These are phyloP conservation scores for Emmelina monodactyla DNA, from an alignment of 2,888 invertebrate genomes.

Conservation along the genomic window DNA sequence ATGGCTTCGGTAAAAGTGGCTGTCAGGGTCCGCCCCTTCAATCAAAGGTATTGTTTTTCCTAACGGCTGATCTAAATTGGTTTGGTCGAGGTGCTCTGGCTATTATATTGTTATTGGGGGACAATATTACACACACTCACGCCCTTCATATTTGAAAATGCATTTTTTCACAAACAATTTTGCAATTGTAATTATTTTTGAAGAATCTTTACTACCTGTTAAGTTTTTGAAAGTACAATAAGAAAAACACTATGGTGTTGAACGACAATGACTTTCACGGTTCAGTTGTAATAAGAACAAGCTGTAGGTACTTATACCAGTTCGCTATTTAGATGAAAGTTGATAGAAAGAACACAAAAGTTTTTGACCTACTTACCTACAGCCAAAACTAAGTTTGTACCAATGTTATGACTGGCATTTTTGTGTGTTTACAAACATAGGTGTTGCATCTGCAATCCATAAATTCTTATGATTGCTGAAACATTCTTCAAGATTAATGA, in stretches of 20 bases:
- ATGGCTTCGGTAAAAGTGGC: constrained; percentile 95
- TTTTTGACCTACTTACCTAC: constrained; percentile 28
- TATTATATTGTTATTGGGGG: no score
- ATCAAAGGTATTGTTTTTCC: constrained; percentile 75
- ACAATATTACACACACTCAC: no score
- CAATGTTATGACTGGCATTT: no score
- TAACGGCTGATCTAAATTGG: constrained; percentile 2
- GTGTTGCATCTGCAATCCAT: no score
- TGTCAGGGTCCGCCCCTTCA: constrained; percentile 89
- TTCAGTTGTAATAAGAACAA: constrained; percentile 59
- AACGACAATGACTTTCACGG: constrained; percentile 64
- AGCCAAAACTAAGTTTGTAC: no score
- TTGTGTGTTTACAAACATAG: no score
- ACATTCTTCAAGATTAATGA: no score
- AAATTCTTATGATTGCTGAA: no score
- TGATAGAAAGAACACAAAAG: constrained; percentile 39
- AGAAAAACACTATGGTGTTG: constrained; percentile 56
- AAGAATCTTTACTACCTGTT: background rate
- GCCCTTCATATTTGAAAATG: no score
- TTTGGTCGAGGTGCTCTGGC: constrained; percentile 15
- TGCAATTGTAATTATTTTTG: background rate
- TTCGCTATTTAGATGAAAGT: constrained; percentile 55
- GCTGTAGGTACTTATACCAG: constrained; percentile 49
- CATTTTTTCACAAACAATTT: no score
- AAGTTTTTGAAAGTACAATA: constrained; percentile 47